phyloP scores from a whole-genome alignment of 2,888 invertebrate species.

The Pseudanteris insignis region DNA sequence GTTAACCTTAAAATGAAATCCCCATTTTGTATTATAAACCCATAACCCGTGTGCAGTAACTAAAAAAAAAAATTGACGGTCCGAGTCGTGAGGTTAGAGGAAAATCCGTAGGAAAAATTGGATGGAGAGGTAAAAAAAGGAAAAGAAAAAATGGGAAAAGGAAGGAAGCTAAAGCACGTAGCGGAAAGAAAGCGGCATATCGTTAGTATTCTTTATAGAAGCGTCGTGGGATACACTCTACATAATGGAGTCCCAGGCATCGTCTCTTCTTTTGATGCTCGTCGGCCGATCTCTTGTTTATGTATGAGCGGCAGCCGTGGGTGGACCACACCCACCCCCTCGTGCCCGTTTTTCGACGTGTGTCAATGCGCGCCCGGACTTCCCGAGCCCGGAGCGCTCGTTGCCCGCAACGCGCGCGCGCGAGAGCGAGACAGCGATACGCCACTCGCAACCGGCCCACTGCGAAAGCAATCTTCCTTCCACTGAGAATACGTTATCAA shows the following conservation, averaged over 20 bases:
- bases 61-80: no score
- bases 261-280: slow-evolving; percentile 65
- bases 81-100: no score
- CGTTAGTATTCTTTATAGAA: slow-evolving; percentile 66
- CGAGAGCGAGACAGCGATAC: slow-evolving; percentile 34
- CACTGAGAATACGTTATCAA: slow-evolving; percentile 61
- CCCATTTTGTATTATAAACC: no score
- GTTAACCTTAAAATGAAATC: slow-evolving; percentile 2
- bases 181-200: slow-evolving; percentile 59
- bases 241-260: slow-evolving; percentile 65
- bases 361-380: slow-evolving; percentile 42
- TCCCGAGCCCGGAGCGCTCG: slow-evolving; percentile 47
- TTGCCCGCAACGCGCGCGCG: slow-evolving; percentile 21
- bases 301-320: slow-evolving; percentile 61
- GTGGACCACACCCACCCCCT: slow-evolving; percentile 58
- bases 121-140: slow-evolving; percentile 27
- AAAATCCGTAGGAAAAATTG: not conserved
- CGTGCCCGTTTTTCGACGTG: slow-evolving; percentile 42
- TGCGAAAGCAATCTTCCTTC: slow-evolving; percentile 62
- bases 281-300: slow-evolving; percentile 66
- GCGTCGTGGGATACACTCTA: slow-evolving; percentile 65
- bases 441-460: slow-evolving; percentile 52
- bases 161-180: slow-evolving; percentile 30
- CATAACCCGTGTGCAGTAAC: no score
- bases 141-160: slow-evolving; percentile 18